Conservation (phyloP, 2,888 invertebrate genomes). For the Hecatera dysodea region DNA sequence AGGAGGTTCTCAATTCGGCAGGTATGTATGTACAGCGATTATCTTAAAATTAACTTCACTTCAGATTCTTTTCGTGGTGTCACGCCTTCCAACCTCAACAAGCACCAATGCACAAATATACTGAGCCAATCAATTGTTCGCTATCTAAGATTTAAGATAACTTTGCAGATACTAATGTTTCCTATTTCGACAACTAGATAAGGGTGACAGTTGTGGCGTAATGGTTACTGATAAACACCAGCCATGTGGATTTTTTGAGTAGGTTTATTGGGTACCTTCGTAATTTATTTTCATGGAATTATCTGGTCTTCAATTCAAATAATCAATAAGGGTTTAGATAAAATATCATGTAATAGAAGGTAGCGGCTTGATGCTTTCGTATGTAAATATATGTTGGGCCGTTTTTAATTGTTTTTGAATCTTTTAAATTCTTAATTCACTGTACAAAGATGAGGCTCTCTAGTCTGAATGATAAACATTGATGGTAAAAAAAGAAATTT, state of each 20-base stretch:
- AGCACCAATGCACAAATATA: conserved; percentile 16
- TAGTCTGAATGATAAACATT: background rate
- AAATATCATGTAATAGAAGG: background rate
- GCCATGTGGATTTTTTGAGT: background rate
- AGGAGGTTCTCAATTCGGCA: no score
- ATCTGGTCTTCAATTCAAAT: background rate
- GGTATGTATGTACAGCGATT: no score
- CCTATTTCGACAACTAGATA: conserved; percentile 37
- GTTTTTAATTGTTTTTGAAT: background rate
- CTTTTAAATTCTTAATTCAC: background rate
- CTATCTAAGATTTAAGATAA: conserved; percentile 53
- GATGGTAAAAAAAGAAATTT: background rate
- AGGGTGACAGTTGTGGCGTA: conserved; percentile 40
- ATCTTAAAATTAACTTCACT: background rate
- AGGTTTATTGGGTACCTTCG: background rate
- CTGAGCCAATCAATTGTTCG: conserved; percentile 20
- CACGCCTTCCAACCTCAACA: conserved; percentile 12
- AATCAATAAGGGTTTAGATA: background rate
- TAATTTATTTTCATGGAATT: conserved; percentile 1
- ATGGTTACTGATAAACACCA: conserved; percentile 24
- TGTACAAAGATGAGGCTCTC: background rate
- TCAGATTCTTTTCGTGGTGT: background rate
- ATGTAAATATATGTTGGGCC: background rate
- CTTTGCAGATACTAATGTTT: conserved; percentile 40
- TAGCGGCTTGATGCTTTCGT: background rate